Conservation (phyloP, 2,888 invertebrate genomes). For the Pseudococcus jackbeardsleyi region DNA sequence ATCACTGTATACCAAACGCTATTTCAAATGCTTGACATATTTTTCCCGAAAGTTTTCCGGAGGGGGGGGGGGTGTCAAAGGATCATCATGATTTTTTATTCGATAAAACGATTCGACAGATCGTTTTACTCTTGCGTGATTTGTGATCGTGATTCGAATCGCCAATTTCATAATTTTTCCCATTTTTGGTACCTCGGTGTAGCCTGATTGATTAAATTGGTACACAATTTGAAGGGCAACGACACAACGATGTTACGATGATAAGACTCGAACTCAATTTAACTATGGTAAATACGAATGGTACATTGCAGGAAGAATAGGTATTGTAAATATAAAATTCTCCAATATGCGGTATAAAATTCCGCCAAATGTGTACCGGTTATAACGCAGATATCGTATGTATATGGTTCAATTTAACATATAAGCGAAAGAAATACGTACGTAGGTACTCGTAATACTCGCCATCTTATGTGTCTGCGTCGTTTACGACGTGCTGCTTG, state of each 20-base stretch:
- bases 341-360: neutral
- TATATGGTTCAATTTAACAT: slow-evolving; percentile 1
- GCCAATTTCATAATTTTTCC: too few species aligned
- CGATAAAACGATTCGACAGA: too few species aligned
- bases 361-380: neutral
- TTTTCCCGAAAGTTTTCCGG: too few species aligned
- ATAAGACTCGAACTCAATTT: neutral
- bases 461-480: neutral
- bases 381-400: neutral
- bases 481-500: neutral
- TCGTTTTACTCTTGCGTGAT: too few species aligned
- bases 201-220: too few species aligned
- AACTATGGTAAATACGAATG: neutral
- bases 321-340: slow-evolving; percentile 18
- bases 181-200: too few species aligned
- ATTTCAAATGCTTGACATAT: too few species aligned
- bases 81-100: too few species aligned
- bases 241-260: neutral
- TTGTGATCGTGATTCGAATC: too few species aligned
- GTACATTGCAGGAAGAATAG: neutral
- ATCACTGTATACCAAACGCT: too few species aligned
- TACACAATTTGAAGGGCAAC: too few species aligned
- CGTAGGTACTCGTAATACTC: neutral
- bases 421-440: neutral
- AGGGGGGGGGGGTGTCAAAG: too few species aligned